Evolutionary conservation across 2,113 vertebrate genomes (phyloP).

Genomic region (Leucosticte australis): DNA sequence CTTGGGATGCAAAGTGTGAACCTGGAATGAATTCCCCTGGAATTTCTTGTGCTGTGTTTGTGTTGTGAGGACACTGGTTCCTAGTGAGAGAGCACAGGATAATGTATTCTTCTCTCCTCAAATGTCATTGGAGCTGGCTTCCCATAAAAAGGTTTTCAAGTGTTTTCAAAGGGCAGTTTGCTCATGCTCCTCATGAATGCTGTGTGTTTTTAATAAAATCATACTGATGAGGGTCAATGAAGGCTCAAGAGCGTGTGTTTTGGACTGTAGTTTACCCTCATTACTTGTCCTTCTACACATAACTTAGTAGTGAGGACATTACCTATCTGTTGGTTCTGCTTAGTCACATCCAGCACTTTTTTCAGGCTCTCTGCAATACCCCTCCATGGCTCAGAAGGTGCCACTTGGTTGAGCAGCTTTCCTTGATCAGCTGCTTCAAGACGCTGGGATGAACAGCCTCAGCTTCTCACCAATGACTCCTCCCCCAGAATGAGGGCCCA

Average conservation of each 20-base stretch:
- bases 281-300: not conserved
- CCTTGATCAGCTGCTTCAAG: not conserved
- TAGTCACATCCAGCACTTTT: not conserved
- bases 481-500: not conserved
- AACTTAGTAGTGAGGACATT: not conserved
- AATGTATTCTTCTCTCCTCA: not conserved
- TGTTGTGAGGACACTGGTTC: not conserved
- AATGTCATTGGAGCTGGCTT: not conserved
- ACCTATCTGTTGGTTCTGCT: not conserved
- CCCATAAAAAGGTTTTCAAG: not conserved
- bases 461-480: not conserved
- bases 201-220: not conserved
- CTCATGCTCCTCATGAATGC: not conserved
- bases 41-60: not conserved
- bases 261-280: not conserved
- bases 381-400: not conserved
- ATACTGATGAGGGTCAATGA: not conserved
- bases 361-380: not conserved
- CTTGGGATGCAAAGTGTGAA: not conserved
- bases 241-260: fast-evolving
- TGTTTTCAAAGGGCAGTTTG: not conserved
- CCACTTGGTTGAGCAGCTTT: not conserved
- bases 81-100: not conserved
- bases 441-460: not conserved
- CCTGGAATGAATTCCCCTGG: not conserved